Conservation (phyloP, 1,140 invertebrate genomes). For the Carposina sasakii region DNA sequence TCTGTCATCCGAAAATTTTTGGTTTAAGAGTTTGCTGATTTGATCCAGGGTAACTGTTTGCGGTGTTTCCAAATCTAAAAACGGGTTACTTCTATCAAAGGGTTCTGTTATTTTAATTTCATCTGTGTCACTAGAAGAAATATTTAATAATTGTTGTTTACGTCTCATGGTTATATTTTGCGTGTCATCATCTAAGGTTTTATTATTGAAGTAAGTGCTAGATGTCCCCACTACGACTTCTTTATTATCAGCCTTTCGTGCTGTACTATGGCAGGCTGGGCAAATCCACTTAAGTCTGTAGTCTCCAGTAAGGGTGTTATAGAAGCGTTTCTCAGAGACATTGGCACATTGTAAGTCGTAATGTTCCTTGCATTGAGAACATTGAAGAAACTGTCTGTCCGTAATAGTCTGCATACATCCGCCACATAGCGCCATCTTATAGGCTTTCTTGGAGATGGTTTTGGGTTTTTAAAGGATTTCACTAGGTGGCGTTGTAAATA, state of each 20-base stretch:
- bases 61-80: neutral
- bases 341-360: conserved; percentile 9
- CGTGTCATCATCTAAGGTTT: too few relatives aligned
- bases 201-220: too few relatives aligned
- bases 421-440: neutral
- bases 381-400: neutral
- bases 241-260: neutral
- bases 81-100: too few relatives aligned
- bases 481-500: too few relatives aligned
- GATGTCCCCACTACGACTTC: too few relatives aligned
- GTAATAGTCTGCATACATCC: conserved; percentile 3
- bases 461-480: neutral
- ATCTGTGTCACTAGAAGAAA: too few relatives aligned
- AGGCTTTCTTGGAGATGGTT: neutral
- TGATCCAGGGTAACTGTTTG: neutral
- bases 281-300: conserved; percentile 6
- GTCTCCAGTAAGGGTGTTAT: conserved; percentile 2
- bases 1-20: neutral
- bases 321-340: conserved; percentile 2
- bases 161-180: too few relatives aligned
- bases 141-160: too few relatives aligned
- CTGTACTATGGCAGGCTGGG: neutral
- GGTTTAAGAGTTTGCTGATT: neutral
- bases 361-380: neutral
- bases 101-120: too few relatives aligned